Evolutionary conservation across 2,113 vertebrate species (phyloP), one percentile per base, ranked within the genome.

Genomic region (Pluvialis apricaria): DNA sequence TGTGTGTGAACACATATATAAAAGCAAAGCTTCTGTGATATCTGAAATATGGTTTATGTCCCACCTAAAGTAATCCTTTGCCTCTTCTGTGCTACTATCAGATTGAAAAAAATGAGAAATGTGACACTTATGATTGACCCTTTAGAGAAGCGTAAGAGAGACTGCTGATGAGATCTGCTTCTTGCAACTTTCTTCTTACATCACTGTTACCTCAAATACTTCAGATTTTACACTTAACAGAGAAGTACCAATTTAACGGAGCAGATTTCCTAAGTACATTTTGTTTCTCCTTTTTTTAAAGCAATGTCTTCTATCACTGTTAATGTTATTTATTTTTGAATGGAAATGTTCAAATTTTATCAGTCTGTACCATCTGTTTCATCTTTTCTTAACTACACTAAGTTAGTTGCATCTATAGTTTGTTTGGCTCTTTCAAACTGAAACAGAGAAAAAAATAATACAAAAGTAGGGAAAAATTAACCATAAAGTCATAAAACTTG

Each of bases 401-500:
- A 36, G 92, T 58, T 16, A 62, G 8, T 3, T 64, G 13, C 22
- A 61, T 58, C 42, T 75, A 60, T 24, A 52, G 11, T 5, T 68
- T 47, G 20, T 88, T 49, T 36, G 36, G 11, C 19, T 72, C 29
- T 82, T 85, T 85, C 45, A 54, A 75, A 70, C 24, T 71, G 61
- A 57, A 93, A 55, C 4, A 15, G 19, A 78, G 42, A 84, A 42
- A 5, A 55, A 45, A 80, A 62, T 70, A 73, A 77, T 52, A 70
- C 16, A 57, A 73, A 83, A 73, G 21, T n/a, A 54, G 51, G 24
- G 32, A 19, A 85, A 91, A 87, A 32, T 31, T 71, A 86, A 79
- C 80, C n/a, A 47, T 78, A 94, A 94, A 96, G 58, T 65, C 49
- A 91, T 92, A 92, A 95, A 94, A 82, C 92, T 15, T 26, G 36